Base-by-base conservation (phyloP, 1,140 invertebrate species). In the Drosophila subobscura region DNA sequence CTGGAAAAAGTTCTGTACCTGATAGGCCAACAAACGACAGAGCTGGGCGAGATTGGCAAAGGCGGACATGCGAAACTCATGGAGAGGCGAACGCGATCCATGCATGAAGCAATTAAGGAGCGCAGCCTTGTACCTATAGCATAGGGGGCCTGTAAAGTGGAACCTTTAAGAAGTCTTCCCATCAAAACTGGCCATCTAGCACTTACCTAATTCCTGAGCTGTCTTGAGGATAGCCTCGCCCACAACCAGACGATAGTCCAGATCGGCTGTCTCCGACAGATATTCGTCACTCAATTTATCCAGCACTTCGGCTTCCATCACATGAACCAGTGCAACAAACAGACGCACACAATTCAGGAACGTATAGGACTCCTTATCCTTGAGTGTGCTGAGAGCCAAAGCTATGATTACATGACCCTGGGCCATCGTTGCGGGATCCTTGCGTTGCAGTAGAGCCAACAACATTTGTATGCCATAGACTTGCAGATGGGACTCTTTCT, bases 21-120 rank as follows among this genome's bases (percentile, higher is more conserved):
- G 94, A 79, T 94, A 97, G n/a, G 93, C 93, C 5, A 98, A 91
- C 10, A 95, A 91, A 66, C 94, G 93, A 79, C 96, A 97, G 7
- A 97, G 78, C 92, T 97, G 95, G 0, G 95, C 96, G 6, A 98
- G 91, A 92, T 96, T 97, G 1, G 96, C 96, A 47, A 97, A 92
- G 84, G 95, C 94, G 0, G 96, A 97, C 29, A 95, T 94, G 66
- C 96, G 92, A 20, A 97, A 93, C 44, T 96, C 91, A 50, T 93
- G 85, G 80, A 96, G 94, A 0, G 92, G 51, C 79, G 96, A 95
- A 64, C 93, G 93, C 1, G 93, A 91, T 1, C 94, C 95, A 52
- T 86, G 90, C 25, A 97, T 86, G 77, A 96, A 95, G 2, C 94
- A 93, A 78, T 96, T 95, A 0, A 97, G 84, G 6, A 97, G 91